Evolutionary conservation across 2,888 invertebrate genomes (phyloP).

Genomic region (Oscheius onirici): DNA sequence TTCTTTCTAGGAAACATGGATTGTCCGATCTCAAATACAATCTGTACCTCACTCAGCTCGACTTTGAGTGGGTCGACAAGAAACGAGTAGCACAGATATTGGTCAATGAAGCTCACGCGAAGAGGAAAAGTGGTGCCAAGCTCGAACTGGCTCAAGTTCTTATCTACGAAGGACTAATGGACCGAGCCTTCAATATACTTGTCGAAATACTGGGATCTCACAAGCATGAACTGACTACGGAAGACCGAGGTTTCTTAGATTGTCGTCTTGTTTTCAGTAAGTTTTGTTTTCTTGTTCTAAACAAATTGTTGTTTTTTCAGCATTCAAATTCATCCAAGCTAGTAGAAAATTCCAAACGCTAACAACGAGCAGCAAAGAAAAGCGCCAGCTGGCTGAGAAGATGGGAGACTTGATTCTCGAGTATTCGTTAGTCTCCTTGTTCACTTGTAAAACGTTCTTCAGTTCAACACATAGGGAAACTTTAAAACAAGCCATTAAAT

Average conservation of each 20-base stretch:
- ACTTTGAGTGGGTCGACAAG: constrained; percentile 14
- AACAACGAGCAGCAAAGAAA: neutral
- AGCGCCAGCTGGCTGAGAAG: neutral
- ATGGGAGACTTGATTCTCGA: constrained; percentile 8
- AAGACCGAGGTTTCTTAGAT: neutral
- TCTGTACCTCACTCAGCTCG: neutral
- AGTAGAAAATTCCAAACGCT: neutral
- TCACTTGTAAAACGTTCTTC: neutral
- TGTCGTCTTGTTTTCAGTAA: neutral
- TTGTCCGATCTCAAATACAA: neutral
- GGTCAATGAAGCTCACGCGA: constrained; percentile 9
- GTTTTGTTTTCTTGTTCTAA: neutral
- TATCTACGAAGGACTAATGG: constrained; percentile 6
- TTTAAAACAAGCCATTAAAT: neutral
- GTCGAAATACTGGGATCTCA: neutral
- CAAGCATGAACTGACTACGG: neutral
- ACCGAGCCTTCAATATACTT: constrained; percentile 3
- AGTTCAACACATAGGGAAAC: constrained; percentile 1
- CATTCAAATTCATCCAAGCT: constrained; percentile 1
- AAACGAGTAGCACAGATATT: constrained; percentile 5
- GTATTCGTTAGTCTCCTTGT: constrained; percentile 16
- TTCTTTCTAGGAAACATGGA: constrained; percentile 1
- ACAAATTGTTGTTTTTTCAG: neutral
- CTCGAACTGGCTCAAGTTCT: neutral
- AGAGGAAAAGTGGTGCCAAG: constrained; percentile 5